Evolutionary conservation across 2,888 invertebrate genomes (phyloP), one percentile per base, ranked within the genome.

Genomic region (Ichneumon xanthorius): DNA sequence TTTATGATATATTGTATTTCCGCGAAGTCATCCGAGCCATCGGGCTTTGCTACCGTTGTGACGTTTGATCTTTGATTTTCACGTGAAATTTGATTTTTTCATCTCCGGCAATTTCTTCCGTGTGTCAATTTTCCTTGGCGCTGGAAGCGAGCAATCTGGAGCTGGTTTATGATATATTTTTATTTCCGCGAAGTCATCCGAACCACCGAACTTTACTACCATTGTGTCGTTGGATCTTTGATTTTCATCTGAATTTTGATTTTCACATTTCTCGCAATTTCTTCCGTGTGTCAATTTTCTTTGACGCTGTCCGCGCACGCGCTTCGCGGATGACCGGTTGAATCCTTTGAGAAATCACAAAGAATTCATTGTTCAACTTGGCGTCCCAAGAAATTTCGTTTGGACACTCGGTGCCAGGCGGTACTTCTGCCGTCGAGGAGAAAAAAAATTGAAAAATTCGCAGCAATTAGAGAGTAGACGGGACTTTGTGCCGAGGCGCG

Each of bases 381-480:
- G n/a, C 30, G 30, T 14, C 9, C 63, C n/a, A 9, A 48, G 61
- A 37, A 37, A 71, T 48, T 79, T 79, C 22, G 26, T 70, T 58
- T 7, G 14, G 67, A 26, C 14, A 37, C 30, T 61, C 30, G 48
- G 26, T 6, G 16, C 30, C 48, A 16, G 40, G 50, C 30, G 14
- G 45, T 26, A 48, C 22, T 68, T 22, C 45, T 37, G 67, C 1
- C 2, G 61, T 19, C 6, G 6, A 14, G n/a, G 22, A 65, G 40
- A 68, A 77, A 61, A 33, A 33, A 19, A 61, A 40, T 78, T 53
- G 30, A 71, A 71, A 75, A 76, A 63, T 76, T 78, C 71, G 71
- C 71, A 71, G 86, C 84, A 89, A 89, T 89, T 89, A 89, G 89
- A 87, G 82, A 58, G 78, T 77, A 45, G 71, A 71, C 33, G 73